These are phyloP conservation scores for Saccopteryx leptura DNA, from an alignment of 2,113 vertebrate genomes.

Conservation along the genomic window DNA sequence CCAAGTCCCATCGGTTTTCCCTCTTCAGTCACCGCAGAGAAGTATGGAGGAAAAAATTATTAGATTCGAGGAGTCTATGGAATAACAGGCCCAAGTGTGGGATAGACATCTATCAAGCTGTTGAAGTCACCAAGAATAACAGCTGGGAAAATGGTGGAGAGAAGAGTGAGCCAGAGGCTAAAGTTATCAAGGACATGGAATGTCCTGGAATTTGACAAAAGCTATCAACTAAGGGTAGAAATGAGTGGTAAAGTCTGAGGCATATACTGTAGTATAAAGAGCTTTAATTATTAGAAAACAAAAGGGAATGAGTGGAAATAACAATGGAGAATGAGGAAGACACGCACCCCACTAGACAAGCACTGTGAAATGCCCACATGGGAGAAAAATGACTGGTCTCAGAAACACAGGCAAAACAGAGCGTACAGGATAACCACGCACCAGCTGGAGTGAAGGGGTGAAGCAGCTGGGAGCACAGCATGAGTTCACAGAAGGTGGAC, in stretches of 20 bases:
- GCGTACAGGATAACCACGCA: background rate
- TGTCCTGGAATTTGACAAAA: background rate
- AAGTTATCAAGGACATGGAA: background rate
- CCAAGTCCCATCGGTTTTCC: background rate
- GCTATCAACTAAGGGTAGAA: background rate
- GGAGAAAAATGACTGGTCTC: background rate
- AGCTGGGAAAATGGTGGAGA: background rate
- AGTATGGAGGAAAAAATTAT: background rate
- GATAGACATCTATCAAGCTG: background rate
- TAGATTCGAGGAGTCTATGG: background rate
- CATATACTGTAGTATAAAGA: background rate
- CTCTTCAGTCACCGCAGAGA: background rate
- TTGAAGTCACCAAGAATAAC: slow-evolving; percentile 18
- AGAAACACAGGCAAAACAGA: background rate
- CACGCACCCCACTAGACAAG: too few relatives aligned
- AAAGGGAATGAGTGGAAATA: background rate
- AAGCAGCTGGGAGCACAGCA: background rate
- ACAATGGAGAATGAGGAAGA: background rate
- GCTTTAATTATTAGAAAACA: background rate
- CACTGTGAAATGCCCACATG: background rate
- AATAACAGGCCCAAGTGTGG: background rate
- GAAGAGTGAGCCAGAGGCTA: slow-evolving; percentile 5
- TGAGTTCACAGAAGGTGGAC: slow-evolving; percentile 4
- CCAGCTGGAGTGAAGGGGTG: background rate
- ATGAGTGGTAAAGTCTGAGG: background rate